Evolutionary conservation across 2,888 invertebrate species (phyloP).

Genomic region (Aricia artaxerxes): DNA sequence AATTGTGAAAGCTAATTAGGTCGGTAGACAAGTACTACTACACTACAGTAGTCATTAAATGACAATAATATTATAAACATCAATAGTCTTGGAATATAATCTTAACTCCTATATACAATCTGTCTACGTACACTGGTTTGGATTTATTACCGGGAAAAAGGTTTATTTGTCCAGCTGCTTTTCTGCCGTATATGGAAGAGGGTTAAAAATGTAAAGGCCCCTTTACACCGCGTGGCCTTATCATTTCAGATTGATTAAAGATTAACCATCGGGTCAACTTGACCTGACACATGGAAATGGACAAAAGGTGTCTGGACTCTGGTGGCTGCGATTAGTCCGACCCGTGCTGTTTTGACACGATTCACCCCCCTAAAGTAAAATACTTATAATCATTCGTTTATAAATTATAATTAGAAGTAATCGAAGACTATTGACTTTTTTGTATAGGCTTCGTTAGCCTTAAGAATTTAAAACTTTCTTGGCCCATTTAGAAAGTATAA

Average conservation of each 20-base stretch:
- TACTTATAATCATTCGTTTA: not conserved
- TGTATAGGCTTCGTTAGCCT: not conserved
- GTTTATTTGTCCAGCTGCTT: not conserved
- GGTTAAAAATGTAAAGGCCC: not conserved
- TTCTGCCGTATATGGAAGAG: not conserved
- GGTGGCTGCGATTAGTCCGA: too few species aligned
- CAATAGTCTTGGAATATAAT: constrained; percentile 5
- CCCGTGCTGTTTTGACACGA: too few species aligned
- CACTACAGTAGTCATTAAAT: not conserved
- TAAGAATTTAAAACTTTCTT: not conserved
- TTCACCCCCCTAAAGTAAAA: not conserved
- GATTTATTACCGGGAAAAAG: not conserved
- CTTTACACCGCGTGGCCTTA: too few species aligned
- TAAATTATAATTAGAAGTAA: not conserved
- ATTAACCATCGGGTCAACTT: too few species aligned
- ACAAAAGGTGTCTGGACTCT: too few species aligned
- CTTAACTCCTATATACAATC: not conserved
- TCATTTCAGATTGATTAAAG: too few species aligned
- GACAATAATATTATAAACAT: constrained; percentile 8
- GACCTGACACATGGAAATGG: too few species aligned
- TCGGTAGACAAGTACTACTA: not conserved
- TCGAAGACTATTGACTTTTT: not conserved
- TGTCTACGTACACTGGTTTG: not conserved
- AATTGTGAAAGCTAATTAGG: not conserved
- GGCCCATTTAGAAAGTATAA: not conserved